Evolutionary conservation across 2,113 vertebrate genomes (phyloP).

Genomic region (Ploceus nigricollis): DNA sequence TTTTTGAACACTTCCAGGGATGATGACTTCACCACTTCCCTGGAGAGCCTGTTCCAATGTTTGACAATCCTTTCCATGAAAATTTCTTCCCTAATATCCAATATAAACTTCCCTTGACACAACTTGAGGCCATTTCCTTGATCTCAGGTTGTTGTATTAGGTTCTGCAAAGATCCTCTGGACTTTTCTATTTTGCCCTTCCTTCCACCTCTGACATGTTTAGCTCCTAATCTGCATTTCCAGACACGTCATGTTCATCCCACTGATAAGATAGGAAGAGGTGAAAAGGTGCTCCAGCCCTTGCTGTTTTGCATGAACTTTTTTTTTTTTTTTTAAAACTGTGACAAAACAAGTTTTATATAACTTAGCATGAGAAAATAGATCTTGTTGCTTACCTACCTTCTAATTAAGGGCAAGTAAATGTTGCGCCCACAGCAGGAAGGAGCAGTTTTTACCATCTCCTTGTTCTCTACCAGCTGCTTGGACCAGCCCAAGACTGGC

Average conservation of each 20-base stretch:
- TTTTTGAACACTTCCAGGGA: not conserved
- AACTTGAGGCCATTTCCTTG: not conserved
- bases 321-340: not conserved
- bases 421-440: not conserved
- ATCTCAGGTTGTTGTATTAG: not conserved
- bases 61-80: not conserved
- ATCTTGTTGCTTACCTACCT: not conserved
- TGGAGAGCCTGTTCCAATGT: not conserved
- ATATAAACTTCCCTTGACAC: not conserved
- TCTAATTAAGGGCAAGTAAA: not conserved
- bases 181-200: not conserved
- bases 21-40: not conserved
- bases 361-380: not conserved
- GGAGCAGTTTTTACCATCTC: not conserved
- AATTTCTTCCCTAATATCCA: not conserved
- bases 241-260: not conserved
- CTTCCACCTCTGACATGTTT: not conserved
- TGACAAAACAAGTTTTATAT: not conserved
- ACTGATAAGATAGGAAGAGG: not conserved
- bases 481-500: slow-evolving; percentile 64
- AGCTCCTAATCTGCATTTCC: not conserved
- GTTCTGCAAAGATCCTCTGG: not conserved
- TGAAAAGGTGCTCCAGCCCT: not conserved
- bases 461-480: slow-evolving; percentile 49
- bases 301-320: not conserved